These are phyloP conservation scores for Orientallactaga bullata DNA, from an alignment of 2,113 vertebrate genomes.

Conservation along the genomic window DNA sequence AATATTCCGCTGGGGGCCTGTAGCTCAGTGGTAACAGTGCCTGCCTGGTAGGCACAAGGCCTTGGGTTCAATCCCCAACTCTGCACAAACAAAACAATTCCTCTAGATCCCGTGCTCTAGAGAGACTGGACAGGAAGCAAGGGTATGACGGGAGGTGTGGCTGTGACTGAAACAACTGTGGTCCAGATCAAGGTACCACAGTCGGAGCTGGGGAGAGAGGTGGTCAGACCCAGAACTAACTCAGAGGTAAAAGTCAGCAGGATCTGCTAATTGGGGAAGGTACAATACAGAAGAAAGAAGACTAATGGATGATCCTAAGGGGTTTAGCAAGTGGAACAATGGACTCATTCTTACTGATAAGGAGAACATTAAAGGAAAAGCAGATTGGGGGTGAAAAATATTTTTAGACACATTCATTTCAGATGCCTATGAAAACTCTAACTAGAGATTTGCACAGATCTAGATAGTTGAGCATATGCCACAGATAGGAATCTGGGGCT, in stretches of 20 bases:
- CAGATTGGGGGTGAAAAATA: neutral
- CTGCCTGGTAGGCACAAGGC: too few relatives aligned
- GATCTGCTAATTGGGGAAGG: neutral
- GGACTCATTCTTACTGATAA: neutral
- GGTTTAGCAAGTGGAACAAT: neutral
- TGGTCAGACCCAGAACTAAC: neutral
- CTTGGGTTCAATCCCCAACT: too few relatives aligned
- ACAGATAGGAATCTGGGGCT: neutral
- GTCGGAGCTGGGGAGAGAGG: neutral
- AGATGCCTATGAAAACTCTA: conserved; percentile 9
- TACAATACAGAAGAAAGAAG: neutral
- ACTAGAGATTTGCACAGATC: neutral
- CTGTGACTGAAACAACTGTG: neutral
- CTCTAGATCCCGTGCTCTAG: neutral
- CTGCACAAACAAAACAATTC: too few relatives aligned
- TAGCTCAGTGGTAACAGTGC: too few relatives aligned
- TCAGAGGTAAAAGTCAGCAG: neutral
- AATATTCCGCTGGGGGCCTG: too few relatives aligned
- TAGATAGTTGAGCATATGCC: neutral
- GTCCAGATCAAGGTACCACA: neutral
- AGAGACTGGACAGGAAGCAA: neutral
- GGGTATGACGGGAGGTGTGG: neutral
- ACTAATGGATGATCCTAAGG: neutral
- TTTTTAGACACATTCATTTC: neutral
- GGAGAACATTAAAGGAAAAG: neutral